Percentiles rank a stretch among this genome's conserved stretches.
Evolutionary conservation across 2,113 vertebrate species (phyloP).

Genomic region (Nibea coibor): DNA sequence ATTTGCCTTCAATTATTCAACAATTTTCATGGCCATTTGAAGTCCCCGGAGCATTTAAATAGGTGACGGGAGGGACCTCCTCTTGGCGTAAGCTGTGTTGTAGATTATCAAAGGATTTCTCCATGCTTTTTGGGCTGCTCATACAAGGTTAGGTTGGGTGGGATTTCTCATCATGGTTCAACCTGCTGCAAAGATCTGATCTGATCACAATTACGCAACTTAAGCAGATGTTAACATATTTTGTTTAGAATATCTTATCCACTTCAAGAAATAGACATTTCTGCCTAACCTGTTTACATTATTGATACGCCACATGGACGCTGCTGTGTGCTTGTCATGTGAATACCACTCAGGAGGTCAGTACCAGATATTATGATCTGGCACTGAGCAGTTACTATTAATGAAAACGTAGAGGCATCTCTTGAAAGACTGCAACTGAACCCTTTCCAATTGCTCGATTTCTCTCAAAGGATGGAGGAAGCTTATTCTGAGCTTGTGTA

Average conservation of each 20-base stretch:
- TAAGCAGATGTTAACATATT: background rate
- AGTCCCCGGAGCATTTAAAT: slow-evolving; percentile 71
- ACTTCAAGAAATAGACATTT: background rate
- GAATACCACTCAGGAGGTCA: slow-evolving; percentile 16
- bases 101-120: slow-evolving; percentile 55
- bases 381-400: slow-evolving; percentile 47
- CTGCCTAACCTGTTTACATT: background rate
- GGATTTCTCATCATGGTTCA: slow-evolving; percentile 38
- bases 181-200: slow-evolving; percentile 1
- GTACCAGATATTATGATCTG: background rate
- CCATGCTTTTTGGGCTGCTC: slow-evolving; percentile 30
- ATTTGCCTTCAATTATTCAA: slow-evolving; percentile 84
- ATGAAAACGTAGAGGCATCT: slow-evolving; percentile 51
- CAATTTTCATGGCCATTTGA: slow-evolving; percentile 81
- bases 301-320: slow-evolving; percentile 2
- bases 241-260: background rate
- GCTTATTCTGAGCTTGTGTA: slow-evolving; percentile 58
- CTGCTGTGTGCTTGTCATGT: slow-evolving; percentile 3
- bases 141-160: slow-evolving; percentile 20
- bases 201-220: background rate
- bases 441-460: slow-evolving; percentile 46
- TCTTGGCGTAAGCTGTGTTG: slow-evolving; percentile 50
- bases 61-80: slow-evolving; percentile 60
- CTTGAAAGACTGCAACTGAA: slow-evolving; percentile 58
- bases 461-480: slow-evolving; percentile 55